Evolutionary conservation across 2,113 vertebrate genomes (phyloP), one percentile per base, ranked within the genome.

Genomic region (Strigops habroptila): DNA sequence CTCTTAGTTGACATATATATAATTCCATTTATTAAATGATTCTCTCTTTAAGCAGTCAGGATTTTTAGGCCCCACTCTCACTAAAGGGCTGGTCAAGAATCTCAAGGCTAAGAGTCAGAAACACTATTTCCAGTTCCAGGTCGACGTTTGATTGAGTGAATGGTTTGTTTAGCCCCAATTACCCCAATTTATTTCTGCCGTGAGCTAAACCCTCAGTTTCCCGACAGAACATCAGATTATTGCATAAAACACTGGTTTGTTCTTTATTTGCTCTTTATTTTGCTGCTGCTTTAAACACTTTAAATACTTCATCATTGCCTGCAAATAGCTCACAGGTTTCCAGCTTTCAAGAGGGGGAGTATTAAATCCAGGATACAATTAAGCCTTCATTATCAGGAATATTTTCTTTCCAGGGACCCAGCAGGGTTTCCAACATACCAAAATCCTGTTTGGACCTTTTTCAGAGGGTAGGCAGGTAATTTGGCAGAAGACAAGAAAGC

Each of bases 351-450:
- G 75, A 85, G 70, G 14, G 9, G 6, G 15, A 49, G 14, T 70
- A 87, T 77, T 91, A 88, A 86, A 74, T 89, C n/a, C 78, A 81
- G 51, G 52, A 91, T 70, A 28, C 71, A 94, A 93, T 94, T 93
- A 96, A 91, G 82, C 39, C 22, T 86, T 93, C 35, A 51, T 90
- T 94, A 93, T 91, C 74, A 88, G 23, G 41, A 95, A 69, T 78
- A 82, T 77, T 95, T 91, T 76, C 48, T 94, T 96, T 91, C 83
- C 64, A 92, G 41, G 51, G 27, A 84, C 62, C 7, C 84, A 82
- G 84, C 68, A 86, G 83, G 21, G 16, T 55, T 83, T 91, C 73
- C 57, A 88, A n/a, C 44, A 88, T 55, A 49, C 41, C 84, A 90
- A 75, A 95, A 86, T 51, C 52, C 67, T 90, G 51, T 65, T 77